Evolutionary conservation across 2,888 invertebrate species (phyloP).

Genomic region (Agrochola circellaris): DNA sequence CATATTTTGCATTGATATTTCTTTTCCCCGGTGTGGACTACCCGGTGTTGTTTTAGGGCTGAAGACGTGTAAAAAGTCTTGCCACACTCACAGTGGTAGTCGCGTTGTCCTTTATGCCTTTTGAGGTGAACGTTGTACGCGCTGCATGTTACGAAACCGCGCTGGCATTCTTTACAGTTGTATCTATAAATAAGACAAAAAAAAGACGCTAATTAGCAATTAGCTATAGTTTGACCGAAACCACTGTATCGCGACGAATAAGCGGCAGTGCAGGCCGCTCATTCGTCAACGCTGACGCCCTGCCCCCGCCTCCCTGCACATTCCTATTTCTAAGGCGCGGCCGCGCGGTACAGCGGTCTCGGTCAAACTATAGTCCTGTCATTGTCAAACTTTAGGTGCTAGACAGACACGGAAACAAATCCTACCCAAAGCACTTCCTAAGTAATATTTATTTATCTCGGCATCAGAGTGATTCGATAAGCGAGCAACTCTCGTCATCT

Average conservation of each 20-base stretch:
- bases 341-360: no score
- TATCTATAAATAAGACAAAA: conserved; percentile 73
- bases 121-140: conserved; percentile 86
- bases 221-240: neutral
- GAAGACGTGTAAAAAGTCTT: conserved; percentile 88
- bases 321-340: no score
- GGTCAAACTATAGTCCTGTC: neutral
- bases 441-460: no score
- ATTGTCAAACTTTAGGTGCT: neutral
- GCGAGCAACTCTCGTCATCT: neutral
- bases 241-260: no score
- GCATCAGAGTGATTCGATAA: no score
- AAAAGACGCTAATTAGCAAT: neutral
- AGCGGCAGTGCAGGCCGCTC: no score
- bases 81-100: conserved; percentile 87
- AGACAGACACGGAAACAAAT: neutral
- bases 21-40: conserved; percentile 87
- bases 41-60: conserved; percentile 85
- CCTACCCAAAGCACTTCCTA: no score
- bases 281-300: no score
- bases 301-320: no score
- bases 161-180: conserved; percentile 83
- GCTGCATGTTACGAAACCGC: conserved; percentile 86
- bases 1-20: conserved; percentile 87
- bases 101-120: conserved; percentile 85